A percentile compares a stretch with the other conserved stretches of the same genome.
phyloP scores from a whole-genome alignment of 2,888 invertebrate genomes.

The Deilephila porcellus region DNA sequence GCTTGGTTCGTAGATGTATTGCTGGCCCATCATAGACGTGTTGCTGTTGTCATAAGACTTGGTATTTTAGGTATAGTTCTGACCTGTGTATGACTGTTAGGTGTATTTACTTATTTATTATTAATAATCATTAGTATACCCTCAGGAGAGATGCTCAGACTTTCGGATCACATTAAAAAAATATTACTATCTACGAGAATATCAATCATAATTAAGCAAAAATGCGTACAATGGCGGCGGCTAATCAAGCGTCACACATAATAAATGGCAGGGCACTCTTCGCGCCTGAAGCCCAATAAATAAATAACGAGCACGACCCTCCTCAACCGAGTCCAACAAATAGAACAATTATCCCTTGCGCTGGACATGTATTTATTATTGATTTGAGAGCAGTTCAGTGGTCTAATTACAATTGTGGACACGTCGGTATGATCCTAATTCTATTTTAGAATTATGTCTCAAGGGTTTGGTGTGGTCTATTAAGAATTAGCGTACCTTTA shows the following conservation, averaged over 20 bases:
- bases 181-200: not conserved
- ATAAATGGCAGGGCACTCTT: conserved; percentile 40
- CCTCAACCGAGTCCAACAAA: conserved; percentile 68
- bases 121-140: too few species aligned
- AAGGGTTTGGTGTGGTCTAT: too few species aligned
- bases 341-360: conserved; percentile 77
- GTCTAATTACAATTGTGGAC: not conserved
- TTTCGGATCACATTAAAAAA: too few species aligned
- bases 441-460: too few species aligned
- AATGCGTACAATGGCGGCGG: not conserved
- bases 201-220: conserved; percentile 17
- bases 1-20: too few species aligned
- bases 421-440: not conserved
- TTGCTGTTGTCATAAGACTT: too few species aligned
- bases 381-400: conserved; percentile 47
- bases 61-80: too few species aligned
- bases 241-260: conserved; percentile 40
- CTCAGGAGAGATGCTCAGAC: too few species aligned
- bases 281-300: conserved; percentile 60
- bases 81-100: too few species aligned
- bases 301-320: conserved; percentile 71
- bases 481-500: too few species aligned
- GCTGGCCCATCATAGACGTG: too few species aligned
- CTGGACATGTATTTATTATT: conserved; percentile 71
- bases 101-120: too few species aligned